Conservation (phyloP, 2,888 invertebrate species). For the Sisyra terminalis region DNA sequence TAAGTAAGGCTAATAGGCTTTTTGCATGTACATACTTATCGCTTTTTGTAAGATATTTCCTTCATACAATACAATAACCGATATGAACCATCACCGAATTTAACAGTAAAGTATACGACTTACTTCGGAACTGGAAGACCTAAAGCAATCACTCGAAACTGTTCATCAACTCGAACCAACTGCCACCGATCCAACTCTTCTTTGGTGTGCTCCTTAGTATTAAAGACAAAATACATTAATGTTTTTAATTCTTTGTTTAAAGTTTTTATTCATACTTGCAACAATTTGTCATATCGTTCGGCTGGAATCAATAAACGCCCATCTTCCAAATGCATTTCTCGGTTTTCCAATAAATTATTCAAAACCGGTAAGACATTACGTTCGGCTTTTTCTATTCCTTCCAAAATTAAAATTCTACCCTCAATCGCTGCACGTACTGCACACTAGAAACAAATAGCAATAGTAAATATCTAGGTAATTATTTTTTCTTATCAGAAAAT, state of each 20-base stretch:
- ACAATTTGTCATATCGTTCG: constrained; percentile 72
- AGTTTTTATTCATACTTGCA: constrained; percentile 39
- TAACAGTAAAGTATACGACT: constrained; percentile 9
- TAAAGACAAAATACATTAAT: too few species aligned
- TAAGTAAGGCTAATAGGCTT: too few species aligned
- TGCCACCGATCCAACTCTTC: constrained; percentile 73
- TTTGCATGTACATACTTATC: too few species aligned
- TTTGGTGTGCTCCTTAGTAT: constrained; percentile 66
- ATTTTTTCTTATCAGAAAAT: too few species aligned
- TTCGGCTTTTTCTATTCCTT: constrained; percentile 96
- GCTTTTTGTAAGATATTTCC: too few species aligned
- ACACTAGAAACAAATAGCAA: constrained; percentile 36
- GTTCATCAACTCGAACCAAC: constrained; percentile 79
- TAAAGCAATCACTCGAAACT: constrained; percentile 86
- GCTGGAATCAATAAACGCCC: constrained; percentile 86
- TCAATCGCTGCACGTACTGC: constrained; percentile 84
- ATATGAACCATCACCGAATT: too few species aligned
- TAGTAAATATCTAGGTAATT: too few species aligned
- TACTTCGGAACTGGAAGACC: constrained; percentile 68
- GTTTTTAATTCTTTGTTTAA: not conserved
- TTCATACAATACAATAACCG: too few species aligned
- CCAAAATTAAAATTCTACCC: constrained; percentile 77
- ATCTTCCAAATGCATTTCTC: constrained; percentile 97
- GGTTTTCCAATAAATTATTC: constrained; percentile 90
- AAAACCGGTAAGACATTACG: constrained; percentile 90